Conservation (phyloP, 2,113 vertebrate species). For the Ariopsis seemanni region DNA sequence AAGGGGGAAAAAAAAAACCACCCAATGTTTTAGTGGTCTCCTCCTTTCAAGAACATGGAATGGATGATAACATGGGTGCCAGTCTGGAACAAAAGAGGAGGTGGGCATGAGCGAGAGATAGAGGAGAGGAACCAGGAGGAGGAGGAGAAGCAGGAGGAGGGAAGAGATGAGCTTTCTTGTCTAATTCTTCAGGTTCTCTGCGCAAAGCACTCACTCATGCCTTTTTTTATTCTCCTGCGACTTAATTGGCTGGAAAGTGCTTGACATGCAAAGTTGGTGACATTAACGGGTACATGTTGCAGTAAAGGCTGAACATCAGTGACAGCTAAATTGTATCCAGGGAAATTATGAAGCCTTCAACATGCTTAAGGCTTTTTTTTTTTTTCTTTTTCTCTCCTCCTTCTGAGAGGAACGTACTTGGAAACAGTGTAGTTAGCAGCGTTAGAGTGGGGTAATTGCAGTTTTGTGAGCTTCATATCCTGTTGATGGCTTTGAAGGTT, state of each 20-base stretch:
- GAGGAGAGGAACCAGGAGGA: conserved; percentile 30
- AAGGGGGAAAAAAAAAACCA: neutral
- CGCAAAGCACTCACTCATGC: conserved; percentile 80
- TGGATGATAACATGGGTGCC: conserved; percentile 93
- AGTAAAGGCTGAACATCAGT: conserved; percentile 97
- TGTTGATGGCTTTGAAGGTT: conserved; percentile 74
- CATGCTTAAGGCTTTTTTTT: conserved; percentile 87
- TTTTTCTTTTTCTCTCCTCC: neutral
- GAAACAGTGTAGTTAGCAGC: conserved; percentile 43
- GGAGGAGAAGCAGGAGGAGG: neutral
- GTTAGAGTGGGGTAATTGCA: conserved; percentile 89
- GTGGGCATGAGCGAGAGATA: conserved; percentile 33
- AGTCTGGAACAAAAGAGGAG: conserved; percentile 91
- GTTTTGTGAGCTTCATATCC: conserved; percentile 84
- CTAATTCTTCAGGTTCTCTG: conserved; percentile 99
- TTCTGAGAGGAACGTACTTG: conserved; percentile 43
- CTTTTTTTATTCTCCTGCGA: conserved; percentile 75
- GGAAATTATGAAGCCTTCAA: conserved; percentile 99
- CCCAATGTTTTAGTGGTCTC: conserved; percentile 32
- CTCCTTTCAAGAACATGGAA: conserved; percentile 83
- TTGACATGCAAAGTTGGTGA: conserved; percentile 99
- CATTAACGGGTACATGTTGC: conserved; percentile 89
- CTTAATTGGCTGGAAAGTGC: conserved; percentile 99
- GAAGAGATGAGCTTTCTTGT: conserved; percentile 97
- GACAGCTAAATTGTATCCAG: conserved; percentile 99